A percentile compares a stretch with the other conserved stretches of the same genome.
phyloP scores from a whole-genome alignment of 2,888 invertebrate genomes.

The Bhutanitis thaidina region DNA sequence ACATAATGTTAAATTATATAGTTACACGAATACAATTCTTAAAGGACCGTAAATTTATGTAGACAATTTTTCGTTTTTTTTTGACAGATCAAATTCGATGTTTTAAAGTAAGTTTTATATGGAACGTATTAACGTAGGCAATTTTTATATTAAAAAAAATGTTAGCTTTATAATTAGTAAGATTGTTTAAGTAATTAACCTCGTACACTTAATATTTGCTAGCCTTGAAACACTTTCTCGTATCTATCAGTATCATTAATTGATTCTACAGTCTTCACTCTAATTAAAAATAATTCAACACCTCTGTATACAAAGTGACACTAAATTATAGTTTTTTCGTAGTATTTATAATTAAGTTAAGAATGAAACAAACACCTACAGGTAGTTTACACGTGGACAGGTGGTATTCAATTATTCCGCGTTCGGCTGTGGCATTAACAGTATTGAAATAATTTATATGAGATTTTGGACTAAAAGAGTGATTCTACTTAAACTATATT shows the following conservation, averaged over 20 bases:
- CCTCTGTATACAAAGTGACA: background rate
- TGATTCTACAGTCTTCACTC: constrained; percentile 18
- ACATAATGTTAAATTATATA: constrained; percentile 48
- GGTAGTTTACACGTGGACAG: constrained; percentile 12
- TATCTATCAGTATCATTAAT: constrained; percentile 12
- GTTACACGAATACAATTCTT: constrained; percentile 40
- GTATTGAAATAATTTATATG: constrained; percentile 62
- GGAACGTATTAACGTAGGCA: background rate
- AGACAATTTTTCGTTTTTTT: constrained; percentile 4
- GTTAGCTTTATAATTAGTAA: background rate
- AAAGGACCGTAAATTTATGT: constrained; percentile 32
- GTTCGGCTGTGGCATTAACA: constrained; percentile 38
- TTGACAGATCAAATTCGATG: constrained; percentile 1
- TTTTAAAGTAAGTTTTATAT: too few species aligned
- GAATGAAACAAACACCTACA: constrained; percentile 9
- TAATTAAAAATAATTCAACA: constrained; percentile 11
- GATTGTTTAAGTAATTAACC: constrained; percentile 5
- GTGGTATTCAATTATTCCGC: constrained; percentile 26
- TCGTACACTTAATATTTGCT: constrained; percentile 15
- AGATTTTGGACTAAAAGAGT: constrained; percentile 69
- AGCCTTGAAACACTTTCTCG: constrained; percentile 10
- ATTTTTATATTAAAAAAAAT: background rate
- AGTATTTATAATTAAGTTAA: constrained; percentile 16
- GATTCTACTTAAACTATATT: constrained; percentile 65
- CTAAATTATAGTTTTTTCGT: constrained; percentile 5